phyloP scores from a whole-genome alignment of 2,797 vertebrate species.

The Jordanella pulchra region DNA sequence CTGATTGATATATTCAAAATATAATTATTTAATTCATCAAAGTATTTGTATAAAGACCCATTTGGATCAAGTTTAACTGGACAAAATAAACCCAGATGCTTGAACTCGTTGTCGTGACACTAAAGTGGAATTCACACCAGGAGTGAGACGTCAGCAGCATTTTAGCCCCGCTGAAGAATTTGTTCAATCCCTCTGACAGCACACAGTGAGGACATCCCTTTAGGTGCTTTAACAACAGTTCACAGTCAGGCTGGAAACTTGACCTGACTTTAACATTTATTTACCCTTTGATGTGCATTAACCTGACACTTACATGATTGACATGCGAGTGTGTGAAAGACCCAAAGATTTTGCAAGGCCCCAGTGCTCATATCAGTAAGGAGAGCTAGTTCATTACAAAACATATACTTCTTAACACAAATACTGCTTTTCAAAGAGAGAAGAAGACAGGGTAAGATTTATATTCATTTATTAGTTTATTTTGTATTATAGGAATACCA shows the following conservation, averaged over 20 bases:
- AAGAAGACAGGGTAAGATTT: background rate
- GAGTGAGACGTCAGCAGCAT: constrained; percentile 16
- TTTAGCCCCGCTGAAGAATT: constrained; percentile 13
- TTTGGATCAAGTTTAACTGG: background rate
- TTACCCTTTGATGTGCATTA: constrained; percentile 8
- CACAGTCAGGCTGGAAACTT: constrained; percentile 1
- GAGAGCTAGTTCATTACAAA: background rate
- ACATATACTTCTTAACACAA: background rate
- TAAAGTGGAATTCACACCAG: constrained; percentile 29
- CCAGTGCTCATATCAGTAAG: background rate
- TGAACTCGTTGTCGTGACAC: constrained; percentile 22
- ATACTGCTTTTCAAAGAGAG: background rate
- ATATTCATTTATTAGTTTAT: background rate
- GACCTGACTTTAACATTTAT: constrained; percentile 1
- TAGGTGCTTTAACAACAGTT: constrained; percentile 10
- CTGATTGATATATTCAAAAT: too few species aligned
- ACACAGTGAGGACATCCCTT: background rate
- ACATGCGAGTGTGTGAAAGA: constrained; percentile 5
- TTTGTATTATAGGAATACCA: background rate
- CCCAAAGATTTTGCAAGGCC: background rate
- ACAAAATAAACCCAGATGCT: constrained; percentile 27
- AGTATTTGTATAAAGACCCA: background rate
- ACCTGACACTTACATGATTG: constrained; percentile 14
- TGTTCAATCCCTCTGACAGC: background rate
- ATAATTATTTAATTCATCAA: too few species aligned